Evolutionary conservation across 37 sponge, comb jelly and placozoan genomes (phyloP), one percentile per base, ranked within the genome.

Genomic region (Dysidea cf. avara): DNA sequence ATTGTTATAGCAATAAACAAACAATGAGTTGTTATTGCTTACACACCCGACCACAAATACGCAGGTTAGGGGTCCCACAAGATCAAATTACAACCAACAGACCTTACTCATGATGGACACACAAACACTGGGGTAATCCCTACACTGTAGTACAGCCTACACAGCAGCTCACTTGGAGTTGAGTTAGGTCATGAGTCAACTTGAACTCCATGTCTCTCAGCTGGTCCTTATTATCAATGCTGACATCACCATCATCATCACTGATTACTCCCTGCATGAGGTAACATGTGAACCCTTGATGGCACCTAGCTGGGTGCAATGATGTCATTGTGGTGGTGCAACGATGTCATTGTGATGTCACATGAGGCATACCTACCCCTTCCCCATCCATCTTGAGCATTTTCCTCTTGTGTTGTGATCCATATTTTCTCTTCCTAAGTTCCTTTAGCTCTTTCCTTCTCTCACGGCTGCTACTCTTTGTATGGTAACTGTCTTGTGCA

Each of bases 191-290:
- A 54, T 93, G 89, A 14, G 80, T 57, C 28, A 93, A 82, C 39
- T 88, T 88, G 75, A 93, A 93, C 64, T 93, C 94, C 34, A 88
- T 66, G 64, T 93, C 85, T 39, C 72, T 78, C 31, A 93, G 64
- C n/a, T n/a, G n/a, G 22, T 88, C 94, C 20, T 74, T 29, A 11
- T 63, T 47, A 3, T 36, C 63, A 16, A 70, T 61, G 22, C 49
- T 56, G 25, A 72, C 82, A 17, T 83, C 87, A 9, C 55, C 80
- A 9, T 77, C 90, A 26, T 47, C 38, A 18, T 80, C 84, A 80
- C 81, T 89, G n/a, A 54, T 46, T 4, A 85, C 90, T 20, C 85
- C 85, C 90, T 89, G 29, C 24, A 48, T 21, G 24, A 1, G 22
- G 5, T 9, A 40, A 16, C 3, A 66, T 1, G 9, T 43, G 5